phyloP scores from a whole-genome alignment of 23 tunicate species.

The Styela plicata region DNA sequence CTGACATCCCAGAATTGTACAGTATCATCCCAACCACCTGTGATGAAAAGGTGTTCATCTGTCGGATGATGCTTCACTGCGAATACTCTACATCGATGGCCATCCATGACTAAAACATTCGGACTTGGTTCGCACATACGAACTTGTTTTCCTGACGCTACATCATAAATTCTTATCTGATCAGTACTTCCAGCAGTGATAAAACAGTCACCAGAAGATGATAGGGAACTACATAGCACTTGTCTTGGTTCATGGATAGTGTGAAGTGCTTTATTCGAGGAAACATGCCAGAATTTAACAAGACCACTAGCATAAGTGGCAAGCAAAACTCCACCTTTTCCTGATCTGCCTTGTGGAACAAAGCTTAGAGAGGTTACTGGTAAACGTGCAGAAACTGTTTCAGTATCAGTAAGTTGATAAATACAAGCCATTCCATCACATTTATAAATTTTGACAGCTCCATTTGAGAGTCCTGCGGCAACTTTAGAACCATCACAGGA shows the following conservation, averaged over 20 bases:
- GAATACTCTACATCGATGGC: conserved; percentile 81
- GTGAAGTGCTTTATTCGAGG: conserved; percentile 44
- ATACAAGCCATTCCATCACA: conserved; percentile 58
- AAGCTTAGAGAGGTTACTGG: conserved; percentile 72
- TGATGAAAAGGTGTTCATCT: conserved; percentile 38
- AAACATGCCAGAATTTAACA: conserved; percentile 80
- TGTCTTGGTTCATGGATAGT: conserved; percentile 72
- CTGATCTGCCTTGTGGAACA: conserved; percentile 44
- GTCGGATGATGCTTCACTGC: conserved; percentile 77
- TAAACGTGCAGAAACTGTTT: conserved; percentile 56
- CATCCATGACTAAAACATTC: conserved; percentile 78
- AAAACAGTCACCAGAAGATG: conserved; percentile 25
- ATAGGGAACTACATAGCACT: conserved; percentile 46
- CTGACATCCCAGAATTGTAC: conserved; percentile 89
- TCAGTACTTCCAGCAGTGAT: conserved; percentile 73
- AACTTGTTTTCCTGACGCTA: conserved; percentile 53
- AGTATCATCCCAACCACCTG: conserved; percentile 99
- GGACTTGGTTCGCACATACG: conserved; percentile 64
- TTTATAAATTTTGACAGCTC: conserved; percentile 65
- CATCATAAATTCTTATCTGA: conserved; percentile 53
- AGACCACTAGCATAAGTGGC: conserved; percentile 82
- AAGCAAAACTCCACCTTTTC: conserved; percentile 54
- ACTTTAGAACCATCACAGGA: conserved; percentile 75
- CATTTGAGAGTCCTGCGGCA: conserved; percentile 88
- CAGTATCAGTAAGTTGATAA: conserved; percentile 74